Conservation (phyloP, 2,797 vertebrate species). For the Muscicapa comitata region DNA sequence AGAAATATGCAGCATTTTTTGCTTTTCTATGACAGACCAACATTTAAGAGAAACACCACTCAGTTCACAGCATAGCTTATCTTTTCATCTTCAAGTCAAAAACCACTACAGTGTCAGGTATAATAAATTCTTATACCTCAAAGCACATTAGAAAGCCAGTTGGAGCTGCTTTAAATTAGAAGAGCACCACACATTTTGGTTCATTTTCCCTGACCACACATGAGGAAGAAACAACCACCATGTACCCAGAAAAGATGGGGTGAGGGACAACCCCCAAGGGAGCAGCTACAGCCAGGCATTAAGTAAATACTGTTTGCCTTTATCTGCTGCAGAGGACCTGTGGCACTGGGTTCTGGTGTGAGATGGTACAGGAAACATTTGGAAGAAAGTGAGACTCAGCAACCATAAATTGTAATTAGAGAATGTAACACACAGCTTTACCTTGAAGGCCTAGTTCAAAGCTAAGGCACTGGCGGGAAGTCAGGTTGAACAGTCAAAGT, state of each 20-base stretch:
- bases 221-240: not conserved
- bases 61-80: not conserved
- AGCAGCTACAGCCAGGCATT: not conserved
- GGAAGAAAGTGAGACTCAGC: not conserved
- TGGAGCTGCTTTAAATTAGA: not conserved
- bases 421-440: not conserved
- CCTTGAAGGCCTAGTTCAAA: too few species aligned
- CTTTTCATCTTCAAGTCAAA: not conserved
- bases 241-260: rapidly evolving
- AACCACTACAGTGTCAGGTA: not conserved
- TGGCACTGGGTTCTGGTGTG: not conserved
- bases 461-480: rapidly evolving
- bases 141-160: not conserved
- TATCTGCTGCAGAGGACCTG: not conserved
- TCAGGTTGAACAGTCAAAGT: not conserved
- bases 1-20: not conserved
- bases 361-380: not conserved
- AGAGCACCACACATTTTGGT: rapidly evolving
- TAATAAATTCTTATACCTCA: not conserved
- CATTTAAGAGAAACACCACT: not conserved
- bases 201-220: not conserved
- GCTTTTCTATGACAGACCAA: not conserved
- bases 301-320: not conserved
- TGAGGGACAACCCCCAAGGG: not conserved
- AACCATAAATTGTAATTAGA: not conserved